Percentiles rank a stretch among this genome's conserved stretches.
Conservation (phyloP, 2,888 invertebrate genomes). For the Cheilosia soror region DNA sequence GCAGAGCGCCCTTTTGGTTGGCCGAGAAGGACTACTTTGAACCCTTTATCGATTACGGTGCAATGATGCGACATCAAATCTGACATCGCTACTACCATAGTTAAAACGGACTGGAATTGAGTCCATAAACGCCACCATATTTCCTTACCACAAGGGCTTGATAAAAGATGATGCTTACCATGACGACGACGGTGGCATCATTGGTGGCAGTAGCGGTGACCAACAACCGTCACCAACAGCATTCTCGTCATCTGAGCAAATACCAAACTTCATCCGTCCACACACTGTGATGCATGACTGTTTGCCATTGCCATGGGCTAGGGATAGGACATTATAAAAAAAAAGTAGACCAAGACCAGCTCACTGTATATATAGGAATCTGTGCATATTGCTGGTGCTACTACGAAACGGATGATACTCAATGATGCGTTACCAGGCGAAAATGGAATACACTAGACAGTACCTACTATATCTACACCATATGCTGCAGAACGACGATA, state of each 20-base stretch:
- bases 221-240: conserved; percentile 52
- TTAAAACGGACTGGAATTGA: conserved; percentile 3
- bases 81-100: conserved; percentile 18
- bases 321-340: conserved; percentile 11
- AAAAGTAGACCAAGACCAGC: neutral
- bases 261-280: conserved; percentile 33
- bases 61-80: conserved; percentile 45
- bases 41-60: conserved; percentile 45
- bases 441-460: conserved; percentile 52
- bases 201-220: conserved; percentile 34
- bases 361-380: conserved; percentile 9
- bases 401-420: conserved; percentile 52
- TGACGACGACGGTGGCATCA: conserved; percentile 38
- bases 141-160: conserved; percentile 58
- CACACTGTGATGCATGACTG: conserved; percentile 53
- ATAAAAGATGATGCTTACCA: conserved; percentile 54
- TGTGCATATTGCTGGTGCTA: conserved; percentile 33
- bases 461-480: conserved; percentile 32
- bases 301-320: conserved; percentile 21
- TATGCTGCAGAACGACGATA: conserved; percentile 70
- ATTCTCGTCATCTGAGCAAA: conserved; percentile 48
- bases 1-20: conserved; percentile 6
- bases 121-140: conserved; percentile 67
- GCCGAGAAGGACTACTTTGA: conserved; percentile 33
- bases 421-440: conserved; percentile 72